Evolutionary conservation across 2,888 invertebrate species (phyloP).

Genomic region (Boloria selene): DNA sequence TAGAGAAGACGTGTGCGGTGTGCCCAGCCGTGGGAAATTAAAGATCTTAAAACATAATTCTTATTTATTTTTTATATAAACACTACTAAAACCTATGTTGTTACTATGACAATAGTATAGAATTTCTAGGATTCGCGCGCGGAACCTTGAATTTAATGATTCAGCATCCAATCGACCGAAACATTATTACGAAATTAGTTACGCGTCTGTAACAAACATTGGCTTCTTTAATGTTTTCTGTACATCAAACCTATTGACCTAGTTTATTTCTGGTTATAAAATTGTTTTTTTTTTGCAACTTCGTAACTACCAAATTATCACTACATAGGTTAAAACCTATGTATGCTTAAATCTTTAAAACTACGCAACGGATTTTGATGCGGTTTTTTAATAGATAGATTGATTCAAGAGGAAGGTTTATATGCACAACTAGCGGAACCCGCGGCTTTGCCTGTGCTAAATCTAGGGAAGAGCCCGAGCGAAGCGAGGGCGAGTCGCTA

Average conservation of each 20-base stretch:
- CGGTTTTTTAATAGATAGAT: no score
- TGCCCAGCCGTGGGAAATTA: no score
- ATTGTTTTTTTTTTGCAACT: not conserved
- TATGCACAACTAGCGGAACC: no score
- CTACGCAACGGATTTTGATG: no score
- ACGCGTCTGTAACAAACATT: constrained; percentile 29
- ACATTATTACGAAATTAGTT: constrained; percentile 40
- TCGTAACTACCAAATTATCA: no score
- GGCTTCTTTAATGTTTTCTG: constrained; percentile 22
- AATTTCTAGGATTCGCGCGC: constrained; percentile 25
- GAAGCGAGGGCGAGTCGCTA: no score
- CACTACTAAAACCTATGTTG: not conserved
- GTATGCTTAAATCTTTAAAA: no score
- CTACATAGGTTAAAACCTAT: no score
- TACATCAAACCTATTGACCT: constrained; percentile 29
- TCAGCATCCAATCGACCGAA: constrained; percentile 46
- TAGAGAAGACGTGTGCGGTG: no score
- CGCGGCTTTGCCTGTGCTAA: no score
- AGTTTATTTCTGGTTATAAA: constrained; percentile 17
- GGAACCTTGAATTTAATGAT: constrained; percentile 45
- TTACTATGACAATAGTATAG: constrained; percentile 18
- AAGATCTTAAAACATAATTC: not conserved
- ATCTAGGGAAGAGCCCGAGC: no score
- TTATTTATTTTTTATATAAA: not conserved
- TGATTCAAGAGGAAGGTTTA: no score